Evolutionary conservation across 2,113 vertebrate genomes (phyloP).

Genomic region (Tautogolabrus adspersus): DNA sequence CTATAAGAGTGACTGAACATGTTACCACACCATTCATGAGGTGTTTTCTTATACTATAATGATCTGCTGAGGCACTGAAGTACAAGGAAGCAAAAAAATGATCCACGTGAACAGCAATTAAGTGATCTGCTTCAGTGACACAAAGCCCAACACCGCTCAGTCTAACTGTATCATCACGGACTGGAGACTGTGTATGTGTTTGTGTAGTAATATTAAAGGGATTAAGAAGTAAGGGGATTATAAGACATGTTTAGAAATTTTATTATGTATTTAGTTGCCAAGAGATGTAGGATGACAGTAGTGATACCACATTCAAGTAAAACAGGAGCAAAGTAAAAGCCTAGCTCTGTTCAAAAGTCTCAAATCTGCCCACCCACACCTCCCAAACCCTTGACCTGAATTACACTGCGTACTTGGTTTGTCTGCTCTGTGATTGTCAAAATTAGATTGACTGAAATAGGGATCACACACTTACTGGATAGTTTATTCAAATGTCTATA

Average conservation of each 20-base stretch:
- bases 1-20: constrained; percentile 10
- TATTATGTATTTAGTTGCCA: neutral
- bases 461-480: no score
- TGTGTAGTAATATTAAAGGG: neutral
- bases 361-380: no score
- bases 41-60: constrained; percentile 20
- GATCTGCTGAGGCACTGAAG: neutral
- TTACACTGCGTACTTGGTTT: no score
- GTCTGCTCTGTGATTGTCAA: no score
- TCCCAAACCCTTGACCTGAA: no score
- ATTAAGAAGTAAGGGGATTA: no score
- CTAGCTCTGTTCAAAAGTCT: no score
- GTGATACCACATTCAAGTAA: no score
- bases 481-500: no score
- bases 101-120: constrained; percentile 8
- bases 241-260: neutral
- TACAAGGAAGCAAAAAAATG: constrained; percentile 17
- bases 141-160: neutral
- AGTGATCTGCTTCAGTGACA: neutral
- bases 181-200: neutral
- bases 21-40: neutral
- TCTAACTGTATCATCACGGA: neutral
- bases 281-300: neutral
- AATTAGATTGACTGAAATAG: no score
- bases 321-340: no score